Base-by-base conservation (phyloP, 2,888 invertebrate genomes). In the Eudasyphora cyanicolor region DNA sequence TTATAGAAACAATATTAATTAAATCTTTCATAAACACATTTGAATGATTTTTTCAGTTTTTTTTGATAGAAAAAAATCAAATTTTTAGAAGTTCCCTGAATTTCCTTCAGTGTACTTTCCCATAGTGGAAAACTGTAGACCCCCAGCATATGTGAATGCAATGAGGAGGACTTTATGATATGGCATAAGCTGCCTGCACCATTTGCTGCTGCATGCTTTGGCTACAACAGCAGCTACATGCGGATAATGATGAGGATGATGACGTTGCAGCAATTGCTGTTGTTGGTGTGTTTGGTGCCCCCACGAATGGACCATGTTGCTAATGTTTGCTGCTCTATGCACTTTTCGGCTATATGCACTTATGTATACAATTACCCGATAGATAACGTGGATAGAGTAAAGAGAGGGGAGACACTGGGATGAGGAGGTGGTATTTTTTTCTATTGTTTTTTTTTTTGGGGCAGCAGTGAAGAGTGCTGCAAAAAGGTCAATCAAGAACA, bases 401-500 rank as follows among this genome's bases (percentile, higher is more conserved):
- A 38, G 4, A 10, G 38, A 2, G 38, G 10, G n/a, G n/a, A 21
- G 19, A 60, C 60, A 51, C 38, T 67, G 12, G n/a, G n/a, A n/a
- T n/a, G n/a, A n/a, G 21, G 29, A 57, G 19, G 51, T 54, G 32
- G 27, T 77, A 29, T 38, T 51, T 38, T 14, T 45, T n/a, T 24
- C 45, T 35, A n/a, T n/a, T 51, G 27, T 77, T 45, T 38, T 51
- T 38, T 14, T 45, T n/a, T 24, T 49, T 35, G 32, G 21, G 27
- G 51, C 38, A 35, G 35, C 35, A 57, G 38, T 57, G 64, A 38
- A 64, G 19, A 24, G 64, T 14, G 64, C 24, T 21, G 32, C 76
- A 78, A 78, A 83, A 84, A 84, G 81, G 84, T 84, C 80, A 81
- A 84, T 81, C 80, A 81, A 84, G 81, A 84, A 84, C 81, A 84